Base-by-base conservation (phyloP, 2,888 invertebrate species). In the Ophion ellenae region DNA sequence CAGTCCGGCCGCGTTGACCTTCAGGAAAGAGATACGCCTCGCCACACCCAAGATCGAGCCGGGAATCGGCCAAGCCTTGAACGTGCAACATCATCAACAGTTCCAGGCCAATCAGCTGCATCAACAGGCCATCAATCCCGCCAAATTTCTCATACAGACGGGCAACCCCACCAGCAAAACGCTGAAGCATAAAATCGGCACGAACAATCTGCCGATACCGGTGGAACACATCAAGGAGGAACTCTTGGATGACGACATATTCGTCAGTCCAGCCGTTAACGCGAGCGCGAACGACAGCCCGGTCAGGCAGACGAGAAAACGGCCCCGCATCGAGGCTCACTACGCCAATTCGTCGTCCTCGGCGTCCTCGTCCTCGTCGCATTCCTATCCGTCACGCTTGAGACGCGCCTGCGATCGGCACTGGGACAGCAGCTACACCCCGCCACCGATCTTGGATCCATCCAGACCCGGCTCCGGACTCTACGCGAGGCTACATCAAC, bases 401-500 rank as follows among this genome's bases (percentile, higher is more conserved):
- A 91, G 94, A 87, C 93, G 94, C 81, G 94, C 93, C 66, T 94
- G 93, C 82, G 94, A 92, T 87, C 92, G 91, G 57, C 93, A 92
- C 81, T 94, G 91, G 91, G 95, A 94, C 90, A 94, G 93, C 84
- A 94, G 94, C 85, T 99, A 97, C 94, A 99, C 99, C 0, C 99
- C 99, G 17, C 97, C 98, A 45, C 99, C 99, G 0, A 97, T 99
- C 92, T 95, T 99, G 79, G 98, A 98, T 92, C 99, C 99, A 0
- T 97, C 98, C 84, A 96, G 99, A 87, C 96, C 97, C 88, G 98
- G 98, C 0, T 96, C 97, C 0, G 99, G 99, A 0, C 95, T 99
- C 3, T 98, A 97, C 92, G 94, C 94, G 0, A 90, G 94, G 87
- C 91, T 95, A 86, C 91, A 93, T 90, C 90, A 94, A 88, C 91